Evolutionary conservation across 2,888 invertebrate species (phyloP).

Genomic region (Julus scandinavius): DNA sequence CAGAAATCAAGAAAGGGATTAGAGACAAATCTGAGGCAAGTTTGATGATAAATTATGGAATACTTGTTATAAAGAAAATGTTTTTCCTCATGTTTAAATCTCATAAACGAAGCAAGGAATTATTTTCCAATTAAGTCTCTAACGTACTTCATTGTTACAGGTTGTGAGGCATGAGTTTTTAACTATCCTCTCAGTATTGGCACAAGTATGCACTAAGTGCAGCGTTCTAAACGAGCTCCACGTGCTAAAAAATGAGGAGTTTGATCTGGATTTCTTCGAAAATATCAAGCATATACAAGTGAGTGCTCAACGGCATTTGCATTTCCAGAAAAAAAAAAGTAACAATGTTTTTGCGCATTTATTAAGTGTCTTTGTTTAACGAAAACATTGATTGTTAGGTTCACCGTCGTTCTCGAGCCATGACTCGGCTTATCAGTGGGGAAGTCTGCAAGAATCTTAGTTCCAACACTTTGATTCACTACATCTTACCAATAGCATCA

Average conservation of each 20-base stretch:
- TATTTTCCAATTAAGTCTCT: constrained; percentile 32
- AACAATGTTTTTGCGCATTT: not conserved
- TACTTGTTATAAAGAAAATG: no score
- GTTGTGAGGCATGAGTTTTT: constrained; percentile 82
- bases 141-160: no score
- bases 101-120: not conserved
- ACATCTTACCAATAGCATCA: constrained; percentile 84
- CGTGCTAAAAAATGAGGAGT: constrained; percentile 76
- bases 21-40: constrained; percentile 73
- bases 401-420: constrained; percentile 84
- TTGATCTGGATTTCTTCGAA: constrained; percentile 93
- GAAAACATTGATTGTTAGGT: constrained; percentile 72
- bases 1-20: constrained; percentile 78
- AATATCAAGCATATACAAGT: constrained; percentile 81
- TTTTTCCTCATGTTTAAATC: not conserved
- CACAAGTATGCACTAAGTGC: constrained; percentile 61
- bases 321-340: no score
- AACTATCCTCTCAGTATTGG: constrained; percentile 78
- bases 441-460: constrained; percentile 73
- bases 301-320: constrained; percentile 44
- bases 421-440: constrained; percentile 72
- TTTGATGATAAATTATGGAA: not conserved
- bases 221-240: constrained; percentile 61
- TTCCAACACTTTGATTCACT: constrained; percentile 81
- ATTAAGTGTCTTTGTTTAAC: no score